These are phyloP conservation scores for Beris morrisii DNA, from an alignment of 2,888 invertebrate genomes.

Conservation along the genomic window DNA sequence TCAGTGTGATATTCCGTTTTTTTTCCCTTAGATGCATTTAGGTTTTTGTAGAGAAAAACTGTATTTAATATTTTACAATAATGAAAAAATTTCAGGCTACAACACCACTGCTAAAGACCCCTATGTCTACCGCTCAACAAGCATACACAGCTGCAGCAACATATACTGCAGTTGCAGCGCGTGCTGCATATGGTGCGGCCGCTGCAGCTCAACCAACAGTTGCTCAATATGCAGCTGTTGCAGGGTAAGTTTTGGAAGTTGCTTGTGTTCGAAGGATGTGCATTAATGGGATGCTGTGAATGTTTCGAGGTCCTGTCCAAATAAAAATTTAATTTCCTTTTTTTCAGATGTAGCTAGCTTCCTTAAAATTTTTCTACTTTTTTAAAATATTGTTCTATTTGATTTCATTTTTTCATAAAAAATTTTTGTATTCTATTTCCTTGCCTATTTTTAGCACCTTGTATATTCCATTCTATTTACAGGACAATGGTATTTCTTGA, in stretches of 20 bases:
- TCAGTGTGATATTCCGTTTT: too few species aligned
- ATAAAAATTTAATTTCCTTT: neutral
- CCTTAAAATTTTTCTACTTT: too few species aligned
- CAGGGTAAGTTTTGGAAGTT: conserved; percentile 60
- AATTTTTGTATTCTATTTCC: neutral
- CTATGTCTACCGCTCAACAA: conserved; percentile 81
- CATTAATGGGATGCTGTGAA: neutral
- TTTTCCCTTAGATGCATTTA: too few species aligned
- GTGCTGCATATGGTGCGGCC: conserved; percentile 77
- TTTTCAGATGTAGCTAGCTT: too few species aligned
- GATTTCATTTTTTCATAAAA: too few species aligned
- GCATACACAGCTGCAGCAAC: conserved; percentile 86
- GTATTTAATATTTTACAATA: neutral
- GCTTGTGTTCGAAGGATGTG: neutral
- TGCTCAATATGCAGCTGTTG: conserved; percentile 72
- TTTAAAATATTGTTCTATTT: too few species aligned
- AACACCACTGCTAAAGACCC: conserved; percentile 79
- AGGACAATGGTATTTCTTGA: too few species aligned
- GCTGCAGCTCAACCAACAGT: conserved; percentile 62
- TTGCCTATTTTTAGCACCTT: neutral
- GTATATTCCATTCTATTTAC: neutral
- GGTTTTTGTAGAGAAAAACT: too few species aligned
- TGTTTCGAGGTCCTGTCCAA: neutral
- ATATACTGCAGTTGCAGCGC: conserved; percentile 82
- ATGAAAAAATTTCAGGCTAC: conserved; percentile 65